These are phyloP conservation scores for Oophaga pumilio DNA, from an alignment of 2,113 vertebrate species.

Conservation along the genomic window DNA sequence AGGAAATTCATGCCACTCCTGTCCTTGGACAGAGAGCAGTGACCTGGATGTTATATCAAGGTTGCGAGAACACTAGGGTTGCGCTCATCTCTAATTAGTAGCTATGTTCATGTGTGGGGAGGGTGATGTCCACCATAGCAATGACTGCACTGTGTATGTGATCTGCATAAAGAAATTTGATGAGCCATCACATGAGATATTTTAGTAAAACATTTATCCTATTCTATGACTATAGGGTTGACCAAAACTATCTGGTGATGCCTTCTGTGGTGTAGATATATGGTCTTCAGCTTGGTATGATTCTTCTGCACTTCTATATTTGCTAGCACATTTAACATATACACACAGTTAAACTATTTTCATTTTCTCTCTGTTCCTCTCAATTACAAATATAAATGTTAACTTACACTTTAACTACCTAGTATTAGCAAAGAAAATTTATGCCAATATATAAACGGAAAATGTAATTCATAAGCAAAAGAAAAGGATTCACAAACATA, in stretches of 20 bases:
- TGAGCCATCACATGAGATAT: background rate
- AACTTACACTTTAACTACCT: background rate
- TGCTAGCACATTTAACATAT: background rate
- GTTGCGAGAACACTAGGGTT: no score
- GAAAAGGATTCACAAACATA: background rate
- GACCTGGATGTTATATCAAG: no score
- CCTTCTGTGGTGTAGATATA: background rate
- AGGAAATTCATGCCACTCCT: no score
- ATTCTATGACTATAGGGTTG: background rate
- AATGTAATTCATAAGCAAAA: constrained; percentile 37
- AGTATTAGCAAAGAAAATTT: background rate
- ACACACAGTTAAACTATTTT: background rate
- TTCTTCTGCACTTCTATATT: background rate
- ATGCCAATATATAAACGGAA: constrained; percentile 13
- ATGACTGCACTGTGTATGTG: no score
- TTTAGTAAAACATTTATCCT: background rate
- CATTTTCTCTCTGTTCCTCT: background rate
- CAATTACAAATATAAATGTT: background rate
- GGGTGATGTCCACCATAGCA: no score
- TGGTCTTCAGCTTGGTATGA: background rate
- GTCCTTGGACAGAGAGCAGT: no score
- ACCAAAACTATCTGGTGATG: background rate
- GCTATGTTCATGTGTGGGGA: no score
- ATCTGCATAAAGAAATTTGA: background rate
- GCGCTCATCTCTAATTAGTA: no score